A percentile compares a stretch with the other conserved stretches of the same genome.
These are phyloP conservation scores for Tuta absoluta DNA, from an alignment of 2,888 invertebrate genomes.

Conservation along the genomic window DNA sequence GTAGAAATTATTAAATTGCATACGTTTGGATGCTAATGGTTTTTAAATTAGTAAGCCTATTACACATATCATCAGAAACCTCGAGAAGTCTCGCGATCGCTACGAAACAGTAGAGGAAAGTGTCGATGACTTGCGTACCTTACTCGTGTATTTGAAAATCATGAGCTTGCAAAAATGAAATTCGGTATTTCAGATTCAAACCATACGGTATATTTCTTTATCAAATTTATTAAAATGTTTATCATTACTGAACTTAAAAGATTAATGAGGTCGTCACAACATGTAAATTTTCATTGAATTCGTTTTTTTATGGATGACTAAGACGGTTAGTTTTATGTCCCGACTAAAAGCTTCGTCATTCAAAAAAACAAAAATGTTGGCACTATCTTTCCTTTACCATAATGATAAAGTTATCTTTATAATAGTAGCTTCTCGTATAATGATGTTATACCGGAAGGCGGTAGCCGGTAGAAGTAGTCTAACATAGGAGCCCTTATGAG, in stretches of 20 bases:
- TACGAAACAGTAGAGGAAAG: background rate
- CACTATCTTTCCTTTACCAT: no score
- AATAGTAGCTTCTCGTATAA: background rate
- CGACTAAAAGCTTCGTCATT: no score
- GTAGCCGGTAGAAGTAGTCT: constrained; percentile 13
- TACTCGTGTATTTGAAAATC: no score
- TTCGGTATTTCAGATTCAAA: no score
- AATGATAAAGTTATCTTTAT: no score
- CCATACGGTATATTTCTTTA: no score
- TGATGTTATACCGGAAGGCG: constrained; percentile 23
- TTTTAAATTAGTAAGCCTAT: background rate
- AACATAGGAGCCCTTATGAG: constrained; percentile 10
- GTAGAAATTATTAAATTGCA: background rate
- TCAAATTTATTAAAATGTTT: no score
- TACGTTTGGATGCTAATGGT: background rate
- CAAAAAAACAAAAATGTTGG: no score
- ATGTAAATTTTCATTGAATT: constrained; percentile 20
- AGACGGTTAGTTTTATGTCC: background rate
- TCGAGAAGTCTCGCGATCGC: background rate
- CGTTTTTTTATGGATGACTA: no score
- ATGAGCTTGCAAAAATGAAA: background rate
- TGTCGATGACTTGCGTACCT: no score
- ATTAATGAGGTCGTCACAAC: constrained; percentile 2
- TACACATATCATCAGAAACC: background rate
- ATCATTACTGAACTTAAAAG: no score